A percentile compares a stretch with the other conserved stretches of the same genome.
Evolutionary conservation across 53 echinoderm and acorn worm genomes (phyloP).

Genomic region (Henricia sp.): DNA sequence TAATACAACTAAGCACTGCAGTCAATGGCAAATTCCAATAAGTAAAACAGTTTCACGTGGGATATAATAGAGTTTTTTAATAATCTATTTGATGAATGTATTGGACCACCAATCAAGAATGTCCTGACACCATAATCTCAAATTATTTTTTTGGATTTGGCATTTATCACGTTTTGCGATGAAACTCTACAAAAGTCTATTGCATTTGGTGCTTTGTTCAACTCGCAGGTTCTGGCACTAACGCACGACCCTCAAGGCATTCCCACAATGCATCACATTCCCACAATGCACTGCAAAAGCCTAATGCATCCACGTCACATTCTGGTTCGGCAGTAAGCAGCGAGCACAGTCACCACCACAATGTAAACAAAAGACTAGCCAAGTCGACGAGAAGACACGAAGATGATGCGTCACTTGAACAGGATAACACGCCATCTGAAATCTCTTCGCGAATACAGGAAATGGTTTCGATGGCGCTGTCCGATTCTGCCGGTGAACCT

Average conservation of each 20-base stretch:
- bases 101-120: too few relatives aligned
- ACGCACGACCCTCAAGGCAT: slow-evolving; percentile 28
- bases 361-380: not conserved
- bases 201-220: not conserved
- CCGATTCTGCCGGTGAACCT: slow-evolving; percentile 7
- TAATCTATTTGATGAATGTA: too few relatives aligned
- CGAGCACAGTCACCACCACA: not conserved
- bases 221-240: slow-evolving; percentile 32
- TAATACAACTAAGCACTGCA: too few relatives aligned
- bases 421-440: too few relatives aligned
- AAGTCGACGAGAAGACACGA: not conserved
- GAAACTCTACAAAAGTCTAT: too few relatives aligned
- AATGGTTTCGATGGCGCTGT: slow-evolving; percentile 37
- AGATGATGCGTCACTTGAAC: not conserved
- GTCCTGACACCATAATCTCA: too few relatives aligned
- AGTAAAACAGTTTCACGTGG: too few relatives aligned
- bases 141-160: too few relatives aligned
- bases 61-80: too few relatives aligned
- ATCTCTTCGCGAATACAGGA: slow-evolving; percentile 39
- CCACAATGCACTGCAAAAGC: slow-evolving; percentile 39
- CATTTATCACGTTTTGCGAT: too few relatives aligned
- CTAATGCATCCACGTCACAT: not conserved
- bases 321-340: not conserved
- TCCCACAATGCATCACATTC: slow-evolving; percentile 44
- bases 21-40: too few relatives aligned